Conservation (phyloP, 2,797 vertebrate genomes). For the Aselliscus stoliczkanus region DNA sequence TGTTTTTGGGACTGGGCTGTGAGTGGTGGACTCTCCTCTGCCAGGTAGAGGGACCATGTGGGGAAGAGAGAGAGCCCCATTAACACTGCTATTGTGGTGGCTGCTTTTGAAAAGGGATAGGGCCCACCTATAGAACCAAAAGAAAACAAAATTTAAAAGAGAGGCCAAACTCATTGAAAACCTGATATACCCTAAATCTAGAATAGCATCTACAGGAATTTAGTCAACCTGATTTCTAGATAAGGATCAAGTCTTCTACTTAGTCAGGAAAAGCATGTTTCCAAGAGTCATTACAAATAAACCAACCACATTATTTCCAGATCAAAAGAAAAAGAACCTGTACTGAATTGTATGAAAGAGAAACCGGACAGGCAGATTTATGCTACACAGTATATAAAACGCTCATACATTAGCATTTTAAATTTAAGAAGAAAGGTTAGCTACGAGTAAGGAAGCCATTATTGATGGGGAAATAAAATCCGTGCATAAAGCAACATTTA, state of each 20-base stretch:
- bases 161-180: not conserved
- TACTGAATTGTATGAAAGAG: not conserved
- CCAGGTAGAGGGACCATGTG: not conserved
- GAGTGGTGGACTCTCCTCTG: too few species aligned
- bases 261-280: not conserved
- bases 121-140: not conserved
- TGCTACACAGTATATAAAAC: not conserved
- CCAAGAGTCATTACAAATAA: not conserved
- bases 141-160: not conserved
- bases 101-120: not conserved
- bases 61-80: not conserved
- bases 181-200: not conserved
- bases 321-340: not conserved
- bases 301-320: not conserved
- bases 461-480: not conserved
- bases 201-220: not conserved
- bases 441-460: not conserved
- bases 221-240: not conserved
- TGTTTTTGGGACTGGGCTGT: not conserved
- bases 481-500: not conserved
- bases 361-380: not conserved
- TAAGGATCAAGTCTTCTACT: not conserved
- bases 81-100: not conserved
- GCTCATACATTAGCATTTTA: not conserved
- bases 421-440: constrained; percentile 5